These are phyloP conservation scores for Lepidocolaptes lacrymiger DNA, from an alignment of 2,797 vertebrate genomes.

Conservation along the genomic window DNA sequence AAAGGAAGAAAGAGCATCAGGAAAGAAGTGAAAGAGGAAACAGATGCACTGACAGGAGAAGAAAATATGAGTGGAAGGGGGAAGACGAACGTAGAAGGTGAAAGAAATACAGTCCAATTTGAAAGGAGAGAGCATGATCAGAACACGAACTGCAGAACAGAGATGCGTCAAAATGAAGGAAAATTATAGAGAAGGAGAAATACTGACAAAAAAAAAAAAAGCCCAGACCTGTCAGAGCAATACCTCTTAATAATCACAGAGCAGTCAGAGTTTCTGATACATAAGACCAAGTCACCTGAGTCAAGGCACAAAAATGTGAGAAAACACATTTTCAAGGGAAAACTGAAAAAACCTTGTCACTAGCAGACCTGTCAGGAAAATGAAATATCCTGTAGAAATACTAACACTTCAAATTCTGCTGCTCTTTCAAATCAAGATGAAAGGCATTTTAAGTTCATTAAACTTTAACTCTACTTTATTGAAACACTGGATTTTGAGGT, in stretches of 20 bases:
- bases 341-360: neutral
- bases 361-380: neutral
- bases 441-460: slow-evolving; percentile 5
- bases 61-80: neutral
- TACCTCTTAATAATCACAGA: neutral
- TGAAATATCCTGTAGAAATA: neutral
- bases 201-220: neutral
- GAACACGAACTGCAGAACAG: neutral
- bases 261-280: neutral
- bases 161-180: neutral
- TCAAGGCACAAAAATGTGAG: neutral
- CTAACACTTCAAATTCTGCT: neutral
- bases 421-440: neutral
- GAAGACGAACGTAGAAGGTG: neutral
- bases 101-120: neutral
- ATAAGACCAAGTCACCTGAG: neutral
- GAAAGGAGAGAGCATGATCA: neutral
- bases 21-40: slow-evolving; percentile 51
- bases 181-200: neutral
- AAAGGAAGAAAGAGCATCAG: slow-evolving; percentile 5
- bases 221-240: neutral
- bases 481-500: slow-evolving; percentile 22
- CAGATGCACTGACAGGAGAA: slow-evolving; percentile 9
- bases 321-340: neutral
- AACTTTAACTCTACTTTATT: neutral